Base-by-base conservation (phyloP, 2,888 invertebrate species). In the Acleris sparsana region DNA sequence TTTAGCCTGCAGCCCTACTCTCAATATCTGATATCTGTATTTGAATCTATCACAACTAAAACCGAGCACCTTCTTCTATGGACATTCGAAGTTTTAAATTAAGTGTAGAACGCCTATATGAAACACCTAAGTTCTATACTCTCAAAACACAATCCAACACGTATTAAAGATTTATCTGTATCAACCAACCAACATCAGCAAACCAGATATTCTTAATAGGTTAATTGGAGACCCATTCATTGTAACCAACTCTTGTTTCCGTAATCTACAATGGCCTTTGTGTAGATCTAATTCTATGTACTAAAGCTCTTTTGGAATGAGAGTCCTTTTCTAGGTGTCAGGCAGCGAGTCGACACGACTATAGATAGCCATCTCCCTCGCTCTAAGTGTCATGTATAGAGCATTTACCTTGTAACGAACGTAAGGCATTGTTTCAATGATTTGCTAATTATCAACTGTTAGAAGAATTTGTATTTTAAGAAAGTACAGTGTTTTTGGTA, bases 211-310 rank as follows among this genome's bases (percentile, higher is more conserved):
- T 52, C 60, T 63, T 72, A 75, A 79, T 79, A 79, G 77, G 75
- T 78, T 80, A 81, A 81, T 80, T 81, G 75, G 69, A 51, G 61
- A 69, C 71, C 71, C 75, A 74, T 77, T 81, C 75, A 74, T 77
- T 76, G 70, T 70, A 64, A 55, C 44, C 55, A n/a, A 65, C 5
- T 55, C 55, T 7, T 16, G 7, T 18, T 33, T 13, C 11, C 11
- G 7, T 39, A 29, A 17, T 53, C 16, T 18, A 33, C 48, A 43
- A 63, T 46, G 25, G 48, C 58, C 22, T 53, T 48, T 29, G 33
- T 44, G 20, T 18, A 18, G 7, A 17, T 5, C 13, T 20, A 53
- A 7, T 7, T 44, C 6, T 7, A 18, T 17, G 6, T 17, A 53
- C 53, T 22, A 53, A 48, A 6, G 53, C 11, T 53, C 17, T 59